These are phyloP conservation scores for Brachionus sp. DNA, from an alignment of 1,140 invertebrate species.

Conservation along the genomic window DNA sequence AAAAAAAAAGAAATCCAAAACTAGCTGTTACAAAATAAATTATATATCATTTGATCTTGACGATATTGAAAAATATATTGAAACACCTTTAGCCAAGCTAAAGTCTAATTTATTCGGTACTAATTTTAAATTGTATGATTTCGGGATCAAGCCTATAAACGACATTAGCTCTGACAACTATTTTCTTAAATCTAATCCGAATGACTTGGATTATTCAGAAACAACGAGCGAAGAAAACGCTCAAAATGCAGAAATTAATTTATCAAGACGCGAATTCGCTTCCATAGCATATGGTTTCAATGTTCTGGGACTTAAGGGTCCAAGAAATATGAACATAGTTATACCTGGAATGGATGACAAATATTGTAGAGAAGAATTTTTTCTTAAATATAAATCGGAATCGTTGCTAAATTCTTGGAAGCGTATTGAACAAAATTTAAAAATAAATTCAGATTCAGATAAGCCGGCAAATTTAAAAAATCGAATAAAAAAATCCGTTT, in stretches of 20 bases:
- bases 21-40: constrained; percentile 19
- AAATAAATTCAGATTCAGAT: background rate
- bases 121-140: constrained; percentile 37
- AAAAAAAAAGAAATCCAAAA: constrained; percentile 42
- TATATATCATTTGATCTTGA: constrained; percentile 44
- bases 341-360: constrained; percentile 30
- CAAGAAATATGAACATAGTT: constrained; percentile 28
- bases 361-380: constrained; percentile 1
- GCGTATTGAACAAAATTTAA: background rate
- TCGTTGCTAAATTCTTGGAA: constrained; percentile 27
- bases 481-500: background rate
- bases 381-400: constrained; percentile 12
- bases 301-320: constrained; percentile 39
- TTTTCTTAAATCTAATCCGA: background rate
- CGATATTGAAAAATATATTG: constrained; percentile 30
- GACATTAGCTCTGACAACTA: background rate
- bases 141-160: constrained; percentile 10
- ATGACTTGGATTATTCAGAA: background rate
- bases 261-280: background rate
- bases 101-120: constrained; percentile 33
- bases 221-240: background rate
- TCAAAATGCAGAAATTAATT: background rate
- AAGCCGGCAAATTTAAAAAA: background rate
- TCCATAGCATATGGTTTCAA: constrained; percentile 4
- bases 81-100: constrained; percentile 33